A percentile compares a stretch with the other conserved stretches of the same genome.
Evolutionary conservation across 2,888 invertebrate species (phyloP).

Genomic region (Nesidiocoris tenuis): DNA sequence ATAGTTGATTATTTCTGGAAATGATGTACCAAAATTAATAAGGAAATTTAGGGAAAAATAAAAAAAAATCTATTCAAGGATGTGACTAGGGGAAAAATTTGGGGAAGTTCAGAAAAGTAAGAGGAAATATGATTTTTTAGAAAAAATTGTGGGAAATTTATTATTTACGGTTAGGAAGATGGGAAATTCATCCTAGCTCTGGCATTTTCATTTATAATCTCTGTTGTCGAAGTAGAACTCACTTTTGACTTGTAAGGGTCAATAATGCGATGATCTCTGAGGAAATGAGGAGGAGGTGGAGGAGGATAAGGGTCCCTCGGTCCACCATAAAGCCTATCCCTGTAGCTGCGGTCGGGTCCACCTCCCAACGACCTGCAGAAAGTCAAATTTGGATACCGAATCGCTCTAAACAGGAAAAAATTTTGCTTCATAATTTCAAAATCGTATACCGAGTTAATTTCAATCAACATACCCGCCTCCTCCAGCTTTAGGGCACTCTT

Average conservation of each 20-base stretch:
- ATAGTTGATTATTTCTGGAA: too few species aligned
- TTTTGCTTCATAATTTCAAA: not conserved
- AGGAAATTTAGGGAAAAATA: too few species aligned
- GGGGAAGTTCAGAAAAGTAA: too few species aligned
- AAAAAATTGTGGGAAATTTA: too few species aligned
- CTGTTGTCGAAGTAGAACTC: too few species aligned
- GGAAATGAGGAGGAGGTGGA: slow-evolving; percentile 84
- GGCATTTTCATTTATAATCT: too few species aligned
- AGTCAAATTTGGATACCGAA: slow-evolving; percentile 13
- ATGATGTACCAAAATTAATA: too few species aligned
- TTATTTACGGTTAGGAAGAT: too few species aligned
- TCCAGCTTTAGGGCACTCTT: slow-evolving; percentile 82
- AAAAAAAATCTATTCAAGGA: too few species aligned
- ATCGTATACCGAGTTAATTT: not conserved
- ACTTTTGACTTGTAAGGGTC: slow-evolving; percentile 20
- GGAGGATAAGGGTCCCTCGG: slow-evolving; percentile 89
- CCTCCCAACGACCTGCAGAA: slow-evolving; percentile 55
- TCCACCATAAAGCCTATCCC: slow-evolving; percentile 84
- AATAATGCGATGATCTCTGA: slow-evolving; percentile 82
- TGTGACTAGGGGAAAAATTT: too few species aligned
- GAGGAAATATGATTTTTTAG: too few species aligned
- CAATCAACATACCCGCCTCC: slow-evolving; percentile 49
- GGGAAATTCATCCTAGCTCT: too few species aligned
- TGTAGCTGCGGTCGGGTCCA: slow-evolving; percentile 56
- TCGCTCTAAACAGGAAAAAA: slow-evolving; percentile 7